These are phyloP conservation scores for Acanthochromis polyacanthus DNA, from an alignment of 2,113 vertebrate genomes.

Conservation along the genomic window DNA sequence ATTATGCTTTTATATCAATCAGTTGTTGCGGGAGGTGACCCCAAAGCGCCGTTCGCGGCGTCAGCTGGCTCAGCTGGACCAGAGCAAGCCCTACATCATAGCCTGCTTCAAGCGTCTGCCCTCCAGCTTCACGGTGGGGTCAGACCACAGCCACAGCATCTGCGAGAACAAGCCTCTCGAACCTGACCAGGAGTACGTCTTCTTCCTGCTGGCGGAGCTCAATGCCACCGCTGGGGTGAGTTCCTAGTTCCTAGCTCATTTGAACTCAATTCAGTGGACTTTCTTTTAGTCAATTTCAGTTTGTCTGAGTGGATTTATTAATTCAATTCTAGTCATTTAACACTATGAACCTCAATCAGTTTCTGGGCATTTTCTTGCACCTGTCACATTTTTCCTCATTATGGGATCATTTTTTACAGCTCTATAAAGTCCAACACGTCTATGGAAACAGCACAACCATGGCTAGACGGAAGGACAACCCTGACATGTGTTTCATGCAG, in stretches of 20 bases:
- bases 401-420: too few relatives aligned
- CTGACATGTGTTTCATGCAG: too few relatives aligned
- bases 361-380: too few relatives aligned
- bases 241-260: slow-evolving; percentile 13
- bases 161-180: slow-evolving; percentile 94
- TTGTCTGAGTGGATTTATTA: background rate
- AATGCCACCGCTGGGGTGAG: slow-evolving; percentile 89
- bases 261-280: background rate
- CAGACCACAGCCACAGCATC: slow-evolving; percentile 90
- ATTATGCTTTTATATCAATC: slow-evolving; percentile 5
- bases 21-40: slow-evolving; percentile 90
- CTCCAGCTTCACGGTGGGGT: slow-evolving; percentile 89
- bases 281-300: background rate
- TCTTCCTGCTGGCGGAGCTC: slow-evolving; percentile 94
- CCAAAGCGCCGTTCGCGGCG: slow-evolving; percentile 87
- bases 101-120: slow-evolving; percentile 93
- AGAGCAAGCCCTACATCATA: slow-evolving; percentile 91
- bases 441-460: too few relatives aligned
- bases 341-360: too few relatives aligned
- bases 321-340: background rate
- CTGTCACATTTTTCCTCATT: too few relatives aligned
- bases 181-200: slow-evolving; percentile 91
- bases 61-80: slow-evolving; percentile 90
- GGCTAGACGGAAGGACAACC: too few relatives aligned
- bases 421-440: too few relatives aligned